A percentile compares a stretch with the other conserved stretches of the same genome.
These are phyloP conservation scores for Drosophila jambulina DNA, from an alignment of 1,140 invertebrate species.

Conservation along the genomic window DNA sequence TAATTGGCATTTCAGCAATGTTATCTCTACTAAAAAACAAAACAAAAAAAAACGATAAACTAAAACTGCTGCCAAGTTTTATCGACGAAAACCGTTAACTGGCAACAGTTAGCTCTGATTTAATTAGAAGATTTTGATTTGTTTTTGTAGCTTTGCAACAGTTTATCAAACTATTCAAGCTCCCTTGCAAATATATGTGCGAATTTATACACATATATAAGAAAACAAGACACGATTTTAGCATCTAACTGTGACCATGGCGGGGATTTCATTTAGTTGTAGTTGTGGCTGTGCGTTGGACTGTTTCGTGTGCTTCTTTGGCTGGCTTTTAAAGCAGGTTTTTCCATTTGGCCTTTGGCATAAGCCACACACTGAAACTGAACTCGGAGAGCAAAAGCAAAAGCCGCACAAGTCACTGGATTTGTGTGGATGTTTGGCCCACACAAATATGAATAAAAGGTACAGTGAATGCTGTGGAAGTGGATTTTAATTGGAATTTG, in stretches of 20 bases:
- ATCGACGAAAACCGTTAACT: slow-evolving; percentile 19
- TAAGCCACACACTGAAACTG: slow-evolving; percentile 38
- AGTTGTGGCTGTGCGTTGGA: not conserved
- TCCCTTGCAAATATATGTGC: slow-evolving; percentile 7
- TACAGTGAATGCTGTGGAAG: slow-evolving; percentile 21
- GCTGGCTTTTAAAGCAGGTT: slow-evolving; percentile 36
- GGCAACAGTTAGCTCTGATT: slow-evolving; percentile 45
- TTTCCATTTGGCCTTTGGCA: slow-evolving; percentile 51
- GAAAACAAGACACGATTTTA: slow-evolving; percentile 34
- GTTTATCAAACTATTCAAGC: slow-evolving; percentile 26
- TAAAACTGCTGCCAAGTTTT: slow-evolving; percentile 6
- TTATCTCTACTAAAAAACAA: slow-evolving; percentile 19
- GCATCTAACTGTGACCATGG: slow-evolving; percentile 36
- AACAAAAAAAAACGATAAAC: slow-evolving; percentile 1
- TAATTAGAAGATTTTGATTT: slow-evolving; percentile 45
- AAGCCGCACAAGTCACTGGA: slow-evolving; percentile 40
- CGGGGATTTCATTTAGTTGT: slow-evolving; percentile 22
- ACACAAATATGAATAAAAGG: slow-evolving; percentile 44
- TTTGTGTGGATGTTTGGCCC: slow-evolving; percentile 33
- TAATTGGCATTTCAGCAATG: slow-evolving; percentile 16
- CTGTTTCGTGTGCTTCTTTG: slow-evolving; percentile 32
- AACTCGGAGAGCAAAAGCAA: slow-evolving; percentile 35
- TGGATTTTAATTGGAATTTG: not conserved
- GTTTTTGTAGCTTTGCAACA: not conserved
- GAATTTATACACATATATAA: not conserved